Base-by-base conservation (phyloP, 2,797 vertebrate genomes). In the Gymnodraco acuticeps region DNA sequence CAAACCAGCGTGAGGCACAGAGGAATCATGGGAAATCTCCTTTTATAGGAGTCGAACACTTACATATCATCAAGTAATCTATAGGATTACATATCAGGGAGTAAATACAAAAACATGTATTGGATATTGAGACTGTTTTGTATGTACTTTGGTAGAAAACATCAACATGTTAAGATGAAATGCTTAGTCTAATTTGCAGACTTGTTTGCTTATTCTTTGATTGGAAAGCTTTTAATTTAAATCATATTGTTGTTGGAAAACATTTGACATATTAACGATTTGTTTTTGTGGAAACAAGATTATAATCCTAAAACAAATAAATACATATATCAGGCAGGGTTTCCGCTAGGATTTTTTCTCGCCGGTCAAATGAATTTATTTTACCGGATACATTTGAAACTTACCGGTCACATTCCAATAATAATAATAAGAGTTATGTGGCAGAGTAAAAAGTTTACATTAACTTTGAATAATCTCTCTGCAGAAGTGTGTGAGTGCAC, bases 401-500 rank as follows among this genome's bases (percentile, higher is more conserved):
- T n/a, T n/a, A n/a, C n/a, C n/a, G n/a, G n/a, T n/a, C n/a, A n/a
- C n/a, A n/a, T n/a, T n/a, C n/a, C n/a, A n/a, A n/a, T n/a, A n/a
- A n/a, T n/a, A n/a, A n/a, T n/a, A n/a, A n/a, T n/a, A n/a, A n/a
- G n/a, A n/a, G n/a, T n/a, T n/a, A n/a, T n/a, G n/a, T n/a, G n/a
- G n/a, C n/a, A n/a, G n/a, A n/a, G n/a, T n/a, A n/a, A n/a, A n/a
- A n/a, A n/a, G n/a, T n/a, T n/a, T n/a, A n/a, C n/a, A n/a, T n/a
- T n/a, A n/a, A n/a, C n/a, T n/a, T n/a, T n/a, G n/a, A n/a, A n/a
- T n/a, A n/a, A n/a, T n/a, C n/a, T n/a, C n/a, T n/a, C 31, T 20
- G 38, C 4, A 27, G 10, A 69, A 41, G 74, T 71, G 64, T 78
- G 83, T 19, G 66, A 54, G 74, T 64, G 50, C 67, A 20, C 1